These are phyloP conservation scores for Cheilosia grossa DNA, from an alignment of 2,888 invertebrate genomes.

Conservation along the genomic window DNA sequence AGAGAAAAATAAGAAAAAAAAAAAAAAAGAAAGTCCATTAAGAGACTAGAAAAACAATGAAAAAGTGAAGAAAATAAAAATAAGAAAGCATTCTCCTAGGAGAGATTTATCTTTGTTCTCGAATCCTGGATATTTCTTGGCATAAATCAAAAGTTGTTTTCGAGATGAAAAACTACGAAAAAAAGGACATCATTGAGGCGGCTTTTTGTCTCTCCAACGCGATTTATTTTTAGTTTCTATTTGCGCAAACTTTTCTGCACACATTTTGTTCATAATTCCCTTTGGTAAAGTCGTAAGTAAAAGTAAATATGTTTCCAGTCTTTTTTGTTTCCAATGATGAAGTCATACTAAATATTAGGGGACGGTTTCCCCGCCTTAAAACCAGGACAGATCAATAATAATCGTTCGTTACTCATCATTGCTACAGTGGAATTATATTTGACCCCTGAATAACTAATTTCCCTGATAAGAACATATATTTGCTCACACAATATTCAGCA, in stretches of 20 bases:
- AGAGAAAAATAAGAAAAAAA: slow-evolving; percentile 70
- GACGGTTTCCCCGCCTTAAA: background rate
- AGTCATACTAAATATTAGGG: background rate
- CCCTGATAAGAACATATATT: too few species aligned
- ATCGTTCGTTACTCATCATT: background rate
- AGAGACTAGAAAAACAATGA: slow-evolving; percentile 47
- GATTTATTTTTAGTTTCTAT: too few species aligned
- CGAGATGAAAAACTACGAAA: slow-evolving; percentile 9
- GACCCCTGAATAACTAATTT: background rate
- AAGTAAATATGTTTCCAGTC: slow-evolving; percentile 45
- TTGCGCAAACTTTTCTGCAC: slow-evolving; percentile 31
- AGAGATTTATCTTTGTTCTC: slow-evolving; percentile 59
- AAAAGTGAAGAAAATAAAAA: slow-evolving; percentile 9
- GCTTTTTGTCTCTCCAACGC: slow-evolving; percentile 13
- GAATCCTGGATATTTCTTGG: slow-evolving; percentile 58
- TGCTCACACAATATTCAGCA: slow-evolving; percentile 1
- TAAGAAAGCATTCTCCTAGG: background rate
- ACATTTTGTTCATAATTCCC: slow-evolving; percentile 1
- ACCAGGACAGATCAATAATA: background rate
- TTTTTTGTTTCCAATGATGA: too few species aligned
- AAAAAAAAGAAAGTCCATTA: slow-evolving; percentile 17
- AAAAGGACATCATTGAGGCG: slow-evolving; percentile 5
- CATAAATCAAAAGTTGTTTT: slow-evolving; percentile 69
- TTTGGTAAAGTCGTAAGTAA: slow-evolving; percentile 19
- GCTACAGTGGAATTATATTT: too few species aligned